Percentiles rank a stretch among this genome's conserved stretches.
Evolutionary conservation across 2,113 vertebrate species (phyloP).

Genomic region (Hirundichthys speculiger): DNA sequence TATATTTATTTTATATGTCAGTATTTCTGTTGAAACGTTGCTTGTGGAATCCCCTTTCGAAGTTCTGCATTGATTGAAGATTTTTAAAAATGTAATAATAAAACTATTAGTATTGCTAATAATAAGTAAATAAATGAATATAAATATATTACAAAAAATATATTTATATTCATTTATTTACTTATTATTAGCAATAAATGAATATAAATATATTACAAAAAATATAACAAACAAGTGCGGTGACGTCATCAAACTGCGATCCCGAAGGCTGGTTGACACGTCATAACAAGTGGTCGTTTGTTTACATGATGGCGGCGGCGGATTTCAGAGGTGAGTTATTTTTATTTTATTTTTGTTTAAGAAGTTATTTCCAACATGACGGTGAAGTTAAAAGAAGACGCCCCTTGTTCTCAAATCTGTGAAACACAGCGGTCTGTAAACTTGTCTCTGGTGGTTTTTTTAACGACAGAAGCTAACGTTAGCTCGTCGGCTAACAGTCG

Average conservation of each 20-base stretch:
- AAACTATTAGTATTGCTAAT: too few species aligned
- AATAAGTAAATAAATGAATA: too few species aligned
- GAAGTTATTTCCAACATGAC: not conserved
- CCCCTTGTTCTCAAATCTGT: accelerated
- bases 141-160: too few species aligned
- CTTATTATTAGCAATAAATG: too few species aligned
- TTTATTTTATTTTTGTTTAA: not conserved
- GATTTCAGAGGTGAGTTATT: constrained; percentile 75
- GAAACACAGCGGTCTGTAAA: not conserved
- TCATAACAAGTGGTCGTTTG: constrained; percentile 38
- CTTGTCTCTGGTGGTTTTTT: not conserved
- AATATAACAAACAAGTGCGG: too few species aligned
- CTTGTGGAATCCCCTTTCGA: too few species aligned
- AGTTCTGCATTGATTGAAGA: too few species aligned
- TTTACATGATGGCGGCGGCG: constrained; percentile 76
- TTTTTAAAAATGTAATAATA: too few species aligned
- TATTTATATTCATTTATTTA: too few species aligned
- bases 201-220: too few species aligned
- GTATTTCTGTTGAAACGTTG: too few species aligned
- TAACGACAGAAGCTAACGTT: constrained; percentile 19
- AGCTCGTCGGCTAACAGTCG: not conserved
- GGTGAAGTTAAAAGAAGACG: not conserved
- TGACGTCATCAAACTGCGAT: constrained; percentile 53
- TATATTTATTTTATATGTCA: too few species aligned
- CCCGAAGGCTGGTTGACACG: accelerated